These are phyloP conservation scores for Heliconius himera DNA, from an alignment of 1,140 invertebrate species.

Conservation along the genomic window DNA sequence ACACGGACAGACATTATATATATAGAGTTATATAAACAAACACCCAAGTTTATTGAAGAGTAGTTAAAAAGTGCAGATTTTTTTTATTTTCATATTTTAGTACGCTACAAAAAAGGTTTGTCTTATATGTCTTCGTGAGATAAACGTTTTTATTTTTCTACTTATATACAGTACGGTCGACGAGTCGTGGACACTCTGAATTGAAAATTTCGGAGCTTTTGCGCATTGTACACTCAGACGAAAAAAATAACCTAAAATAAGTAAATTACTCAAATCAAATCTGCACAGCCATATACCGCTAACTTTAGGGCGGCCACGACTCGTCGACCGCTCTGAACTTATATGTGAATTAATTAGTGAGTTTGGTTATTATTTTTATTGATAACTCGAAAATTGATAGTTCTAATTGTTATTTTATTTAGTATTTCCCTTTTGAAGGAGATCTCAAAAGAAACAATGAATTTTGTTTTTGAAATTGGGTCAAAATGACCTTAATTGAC, in stretches of 20 bases:
- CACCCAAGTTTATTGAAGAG: neutral
- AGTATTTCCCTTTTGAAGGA: no score
- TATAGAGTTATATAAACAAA: conserved; percentile 11
- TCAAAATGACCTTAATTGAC: neutral
- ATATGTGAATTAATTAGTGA: neutral
- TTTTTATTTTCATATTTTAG: neutral
- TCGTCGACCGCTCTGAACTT: no score
- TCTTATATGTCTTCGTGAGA: neutral
- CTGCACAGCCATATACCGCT: no score
- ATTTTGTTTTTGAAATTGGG: no score
- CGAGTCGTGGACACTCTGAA: no score
- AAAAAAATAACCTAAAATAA: no score
- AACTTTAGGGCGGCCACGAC: no score
- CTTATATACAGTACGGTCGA: neutral
- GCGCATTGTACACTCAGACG: no score
- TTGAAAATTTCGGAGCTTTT: no score
- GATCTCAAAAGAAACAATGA: no score
- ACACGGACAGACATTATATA: conserved; percentile 35
- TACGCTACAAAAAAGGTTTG: neutral
- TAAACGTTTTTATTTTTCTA: neutral
- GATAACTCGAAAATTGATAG: neutral
- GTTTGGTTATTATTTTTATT: neutral
- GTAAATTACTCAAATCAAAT: no score
- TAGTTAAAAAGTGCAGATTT: neutral
- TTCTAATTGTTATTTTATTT: neutral